A percentile compares a stretch with the other conserved stretches of the same genome.
These are phyloP conservation scores for Tenrec ecaudatus DNA, from an alignment of 2,113 vertebrate species.

Conservation along the genomic window DNA sequence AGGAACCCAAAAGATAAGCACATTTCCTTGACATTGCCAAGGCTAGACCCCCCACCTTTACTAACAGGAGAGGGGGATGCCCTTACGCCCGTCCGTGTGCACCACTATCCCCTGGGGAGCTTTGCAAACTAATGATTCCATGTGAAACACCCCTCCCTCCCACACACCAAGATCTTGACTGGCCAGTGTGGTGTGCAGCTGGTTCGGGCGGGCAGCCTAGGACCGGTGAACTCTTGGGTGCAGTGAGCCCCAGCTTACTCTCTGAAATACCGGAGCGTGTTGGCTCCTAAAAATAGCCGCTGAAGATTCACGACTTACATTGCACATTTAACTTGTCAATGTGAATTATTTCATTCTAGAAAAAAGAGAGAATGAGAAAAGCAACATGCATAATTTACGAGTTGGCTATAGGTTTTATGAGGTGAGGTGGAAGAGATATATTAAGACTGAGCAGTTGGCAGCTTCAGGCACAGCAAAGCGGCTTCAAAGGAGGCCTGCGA, in stretches of 20 bases:
- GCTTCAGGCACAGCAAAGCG: neutral
- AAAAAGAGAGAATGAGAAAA: slow-evolving; percentile 50
- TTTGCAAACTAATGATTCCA: neutral
- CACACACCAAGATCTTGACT: neutral
- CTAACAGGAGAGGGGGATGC: neutral
- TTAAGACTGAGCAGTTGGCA: slow-evolving; percentile 46
- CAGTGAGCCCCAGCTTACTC: neutral
- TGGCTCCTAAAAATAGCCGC: slow-evolving; percentile 2
- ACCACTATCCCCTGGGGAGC: neutral
- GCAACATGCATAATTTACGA: slow-evolving; percentile 67
- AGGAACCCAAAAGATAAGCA: neutral
- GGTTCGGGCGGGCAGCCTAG: neutral
- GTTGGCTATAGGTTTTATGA: slow-evolving; percentile 53
- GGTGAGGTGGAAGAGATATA: slow-evolving; percentile 15
- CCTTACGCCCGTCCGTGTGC: neutral
- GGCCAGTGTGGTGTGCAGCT: neutral
- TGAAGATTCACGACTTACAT: slow-evolving; percentile 18
- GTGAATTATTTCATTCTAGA: slow-evolving; percentile 58
- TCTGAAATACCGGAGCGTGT: slow-evolving; percentile 19
- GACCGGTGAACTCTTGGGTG: neutral
- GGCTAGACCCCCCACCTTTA: neutral
- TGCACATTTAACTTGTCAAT: slow-evolving; percentile 58
- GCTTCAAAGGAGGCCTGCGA: neutral
- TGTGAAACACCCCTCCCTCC: neutral
- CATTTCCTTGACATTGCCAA: neutral